These are phyloP conservation scores for Lophura nycthemera DNA, from an alignment of 2,113 vertebrate genomes.

Conservation along the genomic window DNA sequence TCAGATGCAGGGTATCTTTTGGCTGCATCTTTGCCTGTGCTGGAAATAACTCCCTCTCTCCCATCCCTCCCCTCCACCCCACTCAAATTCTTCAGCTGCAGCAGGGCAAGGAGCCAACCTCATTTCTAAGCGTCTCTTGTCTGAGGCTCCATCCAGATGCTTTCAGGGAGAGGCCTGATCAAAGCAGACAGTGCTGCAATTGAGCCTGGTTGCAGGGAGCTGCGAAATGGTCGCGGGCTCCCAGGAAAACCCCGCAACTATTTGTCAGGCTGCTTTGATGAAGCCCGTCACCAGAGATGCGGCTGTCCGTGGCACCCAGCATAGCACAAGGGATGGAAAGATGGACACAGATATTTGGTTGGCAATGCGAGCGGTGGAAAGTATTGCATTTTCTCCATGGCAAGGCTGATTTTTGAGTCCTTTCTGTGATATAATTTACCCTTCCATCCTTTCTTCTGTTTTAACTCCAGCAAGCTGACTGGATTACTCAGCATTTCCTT, in stretches of 20 bases:
- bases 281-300: not conserved
- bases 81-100: slow-evolving; percentile 45
- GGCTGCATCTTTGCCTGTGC: not conserved
- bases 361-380: not conserved
- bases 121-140: slow-evolving; percentile 78
- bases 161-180: slow-evolving; percentile 62
- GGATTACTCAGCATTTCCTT: not conserved
- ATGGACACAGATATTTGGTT: not conserved
- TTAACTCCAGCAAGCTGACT: not conserved
- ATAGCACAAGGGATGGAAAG: not conserved
- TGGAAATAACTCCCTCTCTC: slow-evolving; percentile 14
- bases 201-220: slow-evolving; percentile 47
- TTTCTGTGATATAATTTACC: not conserved
- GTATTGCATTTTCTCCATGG: not conserved
- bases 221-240: slow-evolving; percentile 56
- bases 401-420: not conserved
- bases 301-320: not conserved
- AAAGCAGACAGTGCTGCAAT: slow-evolving; percentile 69
- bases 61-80: not conserved
- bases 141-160: slow-evolving; percentile 46
- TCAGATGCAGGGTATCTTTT: slow-evolving; percentile 1
- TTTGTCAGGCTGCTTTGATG: slow-evolving; percentile 44
- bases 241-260: slow-evolving; percentile 49
- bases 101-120: slow-evolving; percentile 67
- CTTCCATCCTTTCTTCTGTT: not conserved